Conservation (phyloP, 2,888 invertebrate genomes). For the Drosophila paucipuncta region DNA sequence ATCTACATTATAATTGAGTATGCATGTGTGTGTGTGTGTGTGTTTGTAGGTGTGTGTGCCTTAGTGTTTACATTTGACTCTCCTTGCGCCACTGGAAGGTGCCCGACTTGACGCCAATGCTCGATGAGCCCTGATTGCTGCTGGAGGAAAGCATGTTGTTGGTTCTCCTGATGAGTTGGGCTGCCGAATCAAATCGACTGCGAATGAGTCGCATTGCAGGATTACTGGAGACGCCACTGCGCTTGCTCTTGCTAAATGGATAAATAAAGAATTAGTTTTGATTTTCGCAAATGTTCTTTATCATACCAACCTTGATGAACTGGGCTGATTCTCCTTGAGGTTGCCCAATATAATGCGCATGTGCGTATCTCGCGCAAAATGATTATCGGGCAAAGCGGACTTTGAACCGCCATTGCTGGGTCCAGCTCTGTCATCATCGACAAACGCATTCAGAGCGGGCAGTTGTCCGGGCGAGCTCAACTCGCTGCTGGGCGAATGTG, state of each 20-base stretch:
- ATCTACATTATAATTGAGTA: conserved; percentile 50
- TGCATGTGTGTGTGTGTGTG: conserved; percentile 42
- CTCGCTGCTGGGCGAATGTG: conserved; percentile 90
- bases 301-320: conserved; percentile 82
- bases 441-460: conserved; percentile 84
- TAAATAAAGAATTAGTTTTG: neutral
- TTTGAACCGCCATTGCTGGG: conserved; percentile 71
- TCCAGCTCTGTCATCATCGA: conserved; percentile 83
- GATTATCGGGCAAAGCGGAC: conserved; percentile 89
- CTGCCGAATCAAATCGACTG: conserved; percentile 85
- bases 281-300: no score
- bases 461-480: conserved; percentile 86
- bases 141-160: conserved; percentile 85
- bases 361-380: conserved; percentile 95
- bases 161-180: conserved; percentile 85
- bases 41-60: conserved; percentile 40
- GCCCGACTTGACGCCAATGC: conserved; percentile 86
- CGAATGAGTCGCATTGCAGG: conserved; percentile 93
- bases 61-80: conserved; percentile 84
- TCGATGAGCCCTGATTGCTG: conserved; percentile 85
- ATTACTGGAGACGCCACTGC: conserved; percentile 94
- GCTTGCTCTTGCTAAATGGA: conserved; percentile 87
- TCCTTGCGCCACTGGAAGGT: conserved; percentile 86
- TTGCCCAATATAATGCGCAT: conserved; percentile 95
- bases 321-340: conserved; percentile 84